Evolutionary conservation across 2,113 vertebrate species (phyloP).

Genomic region (Paraplagusia blochii): DNA sequence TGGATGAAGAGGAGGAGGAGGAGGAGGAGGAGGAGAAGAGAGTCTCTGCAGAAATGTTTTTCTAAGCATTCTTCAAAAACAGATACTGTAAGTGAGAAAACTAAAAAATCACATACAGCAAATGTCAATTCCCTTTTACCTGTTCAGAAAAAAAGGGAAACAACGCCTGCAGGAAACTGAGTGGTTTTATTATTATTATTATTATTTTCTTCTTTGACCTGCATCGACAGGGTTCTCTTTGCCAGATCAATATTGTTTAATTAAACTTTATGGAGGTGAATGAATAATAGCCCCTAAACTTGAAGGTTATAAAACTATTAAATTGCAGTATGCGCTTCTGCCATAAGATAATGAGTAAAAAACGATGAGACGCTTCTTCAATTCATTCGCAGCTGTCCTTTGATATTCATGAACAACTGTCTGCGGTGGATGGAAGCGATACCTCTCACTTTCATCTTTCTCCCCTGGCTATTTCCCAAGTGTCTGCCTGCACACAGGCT

Average conservation of each 20-base stretch:
- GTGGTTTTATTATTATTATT: slow-evolving; percentile 5
- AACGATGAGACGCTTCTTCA: slow-evolving; percentile 58
- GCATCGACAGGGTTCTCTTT: slow-evolving; percentile 22
- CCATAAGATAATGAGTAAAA: slow-evolving; percentile 67
- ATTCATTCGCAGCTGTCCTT: slow-evolving; percentile 76
- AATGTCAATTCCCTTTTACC: background rate
- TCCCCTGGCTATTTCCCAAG: slow-evolving; percentile 73
- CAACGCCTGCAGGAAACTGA: background rate
- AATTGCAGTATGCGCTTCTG: slow-evolving; percentile 59
- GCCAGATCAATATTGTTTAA: slow-evolving; percentile 43
- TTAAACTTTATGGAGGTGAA: slow-evolving; percentile 31
- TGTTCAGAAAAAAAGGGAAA: slow-evolving; percentile 4
- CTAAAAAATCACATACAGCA: slow-evolving; percentile 7
- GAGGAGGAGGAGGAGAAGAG: slow-evolving; percentile 12
- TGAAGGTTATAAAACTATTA: slow-evolving; percentile 48
- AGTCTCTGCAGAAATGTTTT: slow-evolving; percentile 21
- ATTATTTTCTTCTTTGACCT: slow-evolving; percentile 9
- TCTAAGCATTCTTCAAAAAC: slow-evolving; percentile 38
- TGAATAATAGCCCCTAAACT: slow-evolving; percentile 40
- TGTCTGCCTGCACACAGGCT: slow-evolving; percentile 64
- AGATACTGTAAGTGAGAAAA: slow-evolving; percentile 12
- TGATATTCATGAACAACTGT: slow-evolving; percentile 85
- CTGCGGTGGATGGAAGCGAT: slow-evolving; percentile 75
- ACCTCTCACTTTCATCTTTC: slow-evolving; percentile 78
- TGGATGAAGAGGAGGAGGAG: too few relatives aligned